Percentiles rank a stretch among this genome's conserved stretches.
Conservation (phyloP, 2,113 vertebrate species). For the Solenodon paradoxus region DNA sequence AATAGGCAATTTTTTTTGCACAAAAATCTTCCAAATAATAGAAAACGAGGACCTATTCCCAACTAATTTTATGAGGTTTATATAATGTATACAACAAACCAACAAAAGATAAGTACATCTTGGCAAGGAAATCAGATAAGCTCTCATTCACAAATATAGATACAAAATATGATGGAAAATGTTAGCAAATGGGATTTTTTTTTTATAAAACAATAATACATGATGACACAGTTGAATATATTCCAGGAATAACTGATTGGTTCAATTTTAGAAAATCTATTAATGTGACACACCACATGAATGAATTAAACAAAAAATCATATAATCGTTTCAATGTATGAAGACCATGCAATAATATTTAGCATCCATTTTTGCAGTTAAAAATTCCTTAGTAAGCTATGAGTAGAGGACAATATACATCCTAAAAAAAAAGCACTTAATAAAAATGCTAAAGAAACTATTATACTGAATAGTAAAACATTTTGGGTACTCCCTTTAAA, state of each 20-base stretch:
- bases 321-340: not conserved
- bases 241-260: not conserved
- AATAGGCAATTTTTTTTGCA: not conserved
- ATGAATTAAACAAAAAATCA: not conserved
- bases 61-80: not conserved
- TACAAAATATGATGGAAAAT: not conserved
- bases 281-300: not conserved
- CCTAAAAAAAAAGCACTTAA: not conserved
- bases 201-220: not conserved
- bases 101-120: not conserved
- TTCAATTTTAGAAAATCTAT: not conserved
- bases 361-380: not conserved
- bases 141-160: not conserved
- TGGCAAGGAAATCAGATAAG: not conserved
- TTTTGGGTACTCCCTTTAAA: not conserved
- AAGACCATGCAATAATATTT: not conserved
- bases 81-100: not conserved
- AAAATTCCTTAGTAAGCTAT: not conserved
- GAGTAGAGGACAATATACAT: not conserved
- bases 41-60: not conserved
- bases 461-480: not conserved
- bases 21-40: not conserved
- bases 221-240: not conserved
- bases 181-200: not conserved
- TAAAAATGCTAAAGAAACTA: not conserved